Conservation (phyloP, 2,888 invertebrate species). For the Stomorhina lunata region DNA sequence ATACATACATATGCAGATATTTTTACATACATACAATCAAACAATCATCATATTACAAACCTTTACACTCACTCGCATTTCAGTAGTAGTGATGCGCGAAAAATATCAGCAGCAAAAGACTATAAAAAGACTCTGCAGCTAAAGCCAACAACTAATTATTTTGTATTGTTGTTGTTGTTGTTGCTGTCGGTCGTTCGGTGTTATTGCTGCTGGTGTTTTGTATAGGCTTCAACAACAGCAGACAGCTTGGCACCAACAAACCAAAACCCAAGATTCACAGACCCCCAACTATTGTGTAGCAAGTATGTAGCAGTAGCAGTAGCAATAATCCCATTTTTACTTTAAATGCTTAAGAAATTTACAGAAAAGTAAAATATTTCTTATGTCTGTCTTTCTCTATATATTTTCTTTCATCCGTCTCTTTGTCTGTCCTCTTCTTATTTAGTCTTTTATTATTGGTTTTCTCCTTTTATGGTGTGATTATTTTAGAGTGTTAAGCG, state of each 20-base stretch:
- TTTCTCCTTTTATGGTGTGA: conserved; percentile 17
- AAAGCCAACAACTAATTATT: conserved; percentile 26
- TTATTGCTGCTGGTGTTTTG: not conserved
- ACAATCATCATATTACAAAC: not conserved
- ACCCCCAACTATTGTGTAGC: not conserved
- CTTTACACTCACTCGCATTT: not conserved
- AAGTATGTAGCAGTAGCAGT: not conserved
- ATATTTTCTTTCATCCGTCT: too few relatives aligned
- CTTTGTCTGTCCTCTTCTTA: not conserved
- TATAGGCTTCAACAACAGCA: conserved; percentile 40
- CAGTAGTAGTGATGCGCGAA: conserved; percentile 38
- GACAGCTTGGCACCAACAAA: conserved; percentile 59
- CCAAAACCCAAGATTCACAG: not conserved
- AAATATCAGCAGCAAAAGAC: conserved; percentile 27
- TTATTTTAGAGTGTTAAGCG: conserved; percentile 29
- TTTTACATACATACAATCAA: not conserved
- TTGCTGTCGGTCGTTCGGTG: too few relatives aligned
- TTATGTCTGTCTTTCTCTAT: too few relatives aligned
- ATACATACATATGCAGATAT: not conserved
- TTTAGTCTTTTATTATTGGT: conserved; percentile 31
- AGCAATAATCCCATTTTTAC: conserved; percentile 14
- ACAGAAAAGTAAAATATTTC: conserved; percentile 5
- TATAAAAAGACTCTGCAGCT: conserved; percentile 28
- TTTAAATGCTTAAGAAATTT: not conserved
- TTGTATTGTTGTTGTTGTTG: not conserved